Conservation (phyloP, 1,140 invertebrate species). For the Trichonephila clavipes region DNA sequence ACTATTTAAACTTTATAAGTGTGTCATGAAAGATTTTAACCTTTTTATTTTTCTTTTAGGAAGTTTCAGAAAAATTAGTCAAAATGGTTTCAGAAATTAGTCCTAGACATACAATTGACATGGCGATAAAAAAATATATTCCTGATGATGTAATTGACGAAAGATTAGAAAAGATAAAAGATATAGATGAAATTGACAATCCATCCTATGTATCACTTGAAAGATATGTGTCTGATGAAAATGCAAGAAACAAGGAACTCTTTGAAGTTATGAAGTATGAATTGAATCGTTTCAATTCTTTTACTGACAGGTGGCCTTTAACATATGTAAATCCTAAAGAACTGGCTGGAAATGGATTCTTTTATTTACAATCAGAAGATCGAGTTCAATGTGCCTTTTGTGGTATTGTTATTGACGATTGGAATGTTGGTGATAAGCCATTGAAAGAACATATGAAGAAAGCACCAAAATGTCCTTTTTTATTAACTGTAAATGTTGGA, state of each 20-base stretch:
- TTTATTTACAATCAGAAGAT: conserved; percentile 85
- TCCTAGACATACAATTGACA: neutral
- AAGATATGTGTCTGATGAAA: conserved; percentile 16
- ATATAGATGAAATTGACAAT: neutral
- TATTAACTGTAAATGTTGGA: conserved; percentile 42
- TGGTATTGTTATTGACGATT: conserved; percentile 86
- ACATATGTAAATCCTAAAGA: conserved; percentile 84
- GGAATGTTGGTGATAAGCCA: conserved; percentile 88
- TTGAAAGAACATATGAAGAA: conserved; percentile 88
- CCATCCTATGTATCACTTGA: neutral
- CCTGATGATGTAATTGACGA: neutral
- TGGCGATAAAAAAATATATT: neutral
- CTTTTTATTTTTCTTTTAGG: no score
- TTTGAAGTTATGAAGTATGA: conserved; percentile 64
- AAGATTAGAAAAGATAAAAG: neutral
- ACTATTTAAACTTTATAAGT: no score
- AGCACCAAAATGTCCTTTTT: conserved; percentile 77
- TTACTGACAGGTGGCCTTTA: conserved; percentile 87
- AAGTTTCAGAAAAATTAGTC: no score
- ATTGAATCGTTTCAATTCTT: conserved; percentile 84
- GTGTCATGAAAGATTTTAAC: no score
- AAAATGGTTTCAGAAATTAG: neutral
- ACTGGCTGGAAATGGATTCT: conserved; percentile 91
- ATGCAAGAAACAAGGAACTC: neutral
- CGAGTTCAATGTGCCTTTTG: conserved; percentile 93